A percentile compares a stretch with the other conserved stretches of the same genome.
phyloP scores from a whole-genome alignment of 2,888 invertebrate genomes.

The Lingula anatina region DNA sequence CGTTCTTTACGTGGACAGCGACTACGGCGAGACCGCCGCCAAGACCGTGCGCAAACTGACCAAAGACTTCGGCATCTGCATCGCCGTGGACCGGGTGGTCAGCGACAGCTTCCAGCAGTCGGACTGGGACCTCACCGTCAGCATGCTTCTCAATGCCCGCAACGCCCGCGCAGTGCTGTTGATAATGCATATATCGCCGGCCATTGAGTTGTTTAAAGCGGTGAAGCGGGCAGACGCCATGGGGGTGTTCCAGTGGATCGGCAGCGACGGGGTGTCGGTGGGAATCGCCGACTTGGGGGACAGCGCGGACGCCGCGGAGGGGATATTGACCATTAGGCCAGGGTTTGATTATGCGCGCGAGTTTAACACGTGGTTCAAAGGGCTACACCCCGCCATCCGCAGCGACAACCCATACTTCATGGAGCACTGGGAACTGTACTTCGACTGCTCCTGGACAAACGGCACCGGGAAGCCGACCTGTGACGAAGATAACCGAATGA shows the following conservation, averaged over 20 bases:
- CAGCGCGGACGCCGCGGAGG: slow-evolving; percentile 17
- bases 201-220: slow-evolving; percentile 18
- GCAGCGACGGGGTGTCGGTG: slow-evolving; percentile 31
- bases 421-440: slow-evolving; percentile 29
- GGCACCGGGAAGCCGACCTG: slow-evolving; percentile 1
- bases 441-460: slow-evolving; percentile 18
- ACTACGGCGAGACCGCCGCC: slow-evolving; percentile 12
- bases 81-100: background rate
- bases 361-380: slow-evolving; percentile 24
- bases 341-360: slow-evolving; percentile 9
- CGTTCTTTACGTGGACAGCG: slow-evolving; percentile 16
- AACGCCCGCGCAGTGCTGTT: slow-evolving; percentile 28
- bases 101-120: background rate
- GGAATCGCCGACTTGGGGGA: slow-evolving; percentile 12
- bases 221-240: slow-evolving; percentile 14
- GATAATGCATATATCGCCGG: slow-evolving; percentile 32
- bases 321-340: slow-evolving; percentile 19
- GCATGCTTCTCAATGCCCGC: slow-evolving; percentile 8
- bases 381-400: slow-evolving; percentile 13
- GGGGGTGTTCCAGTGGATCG: slow-evolving; percentile 38
- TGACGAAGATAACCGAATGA: background rate
- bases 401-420: slow-evolving; percentile 28
- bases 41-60: background rate
- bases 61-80: background rate
- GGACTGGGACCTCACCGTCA: slow-evolving; percentile 9